Evolutionary conservation across 1,140 invertebrate genomes (phyloP).

Genomic region (Heliconius eleuchia): DNA sequence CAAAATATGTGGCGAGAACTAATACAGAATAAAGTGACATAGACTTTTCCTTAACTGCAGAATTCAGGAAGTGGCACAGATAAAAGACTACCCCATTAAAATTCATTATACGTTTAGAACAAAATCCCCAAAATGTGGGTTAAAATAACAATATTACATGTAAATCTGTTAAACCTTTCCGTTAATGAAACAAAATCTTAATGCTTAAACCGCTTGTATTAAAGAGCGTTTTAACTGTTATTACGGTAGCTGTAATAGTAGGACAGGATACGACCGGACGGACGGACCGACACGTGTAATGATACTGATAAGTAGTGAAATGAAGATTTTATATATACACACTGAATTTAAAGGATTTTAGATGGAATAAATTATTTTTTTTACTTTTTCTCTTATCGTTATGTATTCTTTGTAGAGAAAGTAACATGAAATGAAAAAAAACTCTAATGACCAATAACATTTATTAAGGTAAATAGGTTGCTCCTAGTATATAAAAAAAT

Average conservation of each 20-base stretch:
- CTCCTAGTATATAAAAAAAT: too few species aligned
- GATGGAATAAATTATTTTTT: not conserved
- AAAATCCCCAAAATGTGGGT: not conserved
- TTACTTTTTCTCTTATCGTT: not conserved
- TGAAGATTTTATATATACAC: slow-evolving; percentile 22
- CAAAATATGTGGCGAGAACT: too few species aligned
- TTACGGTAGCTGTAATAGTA: slow-evolving; percentile 33
- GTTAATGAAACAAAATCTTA: slow-evolving; percentile 39
- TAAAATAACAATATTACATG: slow-evolving; percentile 14
- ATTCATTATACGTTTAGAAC: not conserved
- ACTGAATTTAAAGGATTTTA: not conserved
- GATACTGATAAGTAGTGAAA: slow-evolving; percentile 32
- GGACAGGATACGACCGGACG: slow-evolving; percentile 27
- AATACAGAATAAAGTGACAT: not conserved
- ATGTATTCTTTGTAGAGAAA: not conserved
- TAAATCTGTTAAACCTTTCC: slow-evolving; percentile 23
- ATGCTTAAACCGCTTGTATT: slow-evolving; percentile 37
- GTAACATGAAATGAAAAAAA: not conserved
- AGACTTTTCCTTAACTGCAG: not conserved
- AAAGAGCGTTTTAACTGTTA: slow-evolving; percentile 39
- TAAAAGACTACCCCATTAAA: not conserved
- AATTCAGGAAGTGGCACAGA: not conserved
- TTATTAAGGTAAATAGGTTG: too few species aligned
- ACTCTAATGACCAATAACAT: too few species aligned
- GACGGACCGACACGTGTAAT: slow-evolving; percentile 36